Percentiles rank a stretch among this genome's conserved stretches.
These are phyloP conservation scores for Euproctis similis DNA, from an alignment of 2,888 invertebrate genomes.

Conservation along the genomic window DNA sequence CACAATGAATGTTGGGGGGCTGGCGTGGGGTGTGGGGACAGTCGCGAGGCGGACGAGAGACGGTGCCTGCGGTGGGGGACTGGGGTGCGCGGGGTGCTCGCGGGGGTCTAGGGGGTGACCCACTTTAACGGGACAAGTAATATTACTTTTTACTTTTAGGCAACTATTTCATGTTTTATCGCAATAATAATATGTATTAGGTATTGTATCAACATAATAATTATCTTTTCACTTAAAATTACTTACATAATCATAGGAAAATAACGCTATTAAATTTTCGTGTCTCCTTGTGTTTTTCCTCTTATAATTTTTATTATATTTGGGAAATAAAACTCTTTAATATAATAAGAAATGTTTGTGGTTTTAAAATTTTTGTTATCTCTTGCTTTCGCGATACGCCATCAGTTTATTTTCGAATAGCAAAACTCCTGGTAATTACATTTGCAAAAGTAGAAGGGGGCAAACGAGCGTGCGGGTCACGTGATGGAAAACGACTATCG, in stretches of 20 bases:
- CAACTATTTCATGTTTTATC: constrained; percentile 75
- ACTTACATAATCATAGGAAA: too few relatives aligned
- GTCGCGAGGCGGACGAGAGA: constrained; percentile 58
- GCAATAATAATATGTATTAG: constrained; percentile 62
- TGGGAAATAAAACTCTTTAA: too few relatives aligned
- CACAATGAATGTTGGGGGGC: constrained; percentile 74
- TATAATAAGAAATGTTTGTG: too few relatives aligned
- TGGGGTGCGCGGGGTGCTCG: constrained; percentile 29
- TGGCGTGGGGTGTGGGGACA: constrained; percentile 56
- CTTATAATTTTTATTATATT: too few relatives aligned
- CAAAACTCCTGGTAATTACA: too few relatives aligned
- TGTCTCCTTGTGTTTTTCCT: too few relatives aligned
- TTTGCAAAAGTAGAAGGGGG: too few relatives aligned
- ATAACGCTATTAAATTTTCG: too few relatives aligned
- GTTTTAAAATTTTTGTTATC: background rate
- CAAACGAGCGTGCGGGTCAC: too few relatives aligned
- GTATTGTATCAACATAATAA: constrained; percentile 26
- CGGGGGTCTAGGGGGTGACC: constrained; percentile 63
- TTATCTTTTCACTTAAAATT: constrained; percentile 10
- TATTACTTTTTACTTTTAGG: constrained; percentile 77
- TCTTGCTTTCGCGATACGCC: constrained; percentile 1
- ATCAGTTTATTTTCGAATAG: too few relatives aligned
- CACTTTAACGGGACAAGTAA: constrained; percentile 76
- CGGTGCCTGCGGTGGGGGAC: constrained; percentile 34
- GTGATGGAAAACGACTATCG: too few relatives aligned